Percentiles rank a stretch among this genome's conserved stretches.
phyloP scores from a whole-genome alignment of 2,797 vertebrate species.

The Spea hammondii region DNA sequence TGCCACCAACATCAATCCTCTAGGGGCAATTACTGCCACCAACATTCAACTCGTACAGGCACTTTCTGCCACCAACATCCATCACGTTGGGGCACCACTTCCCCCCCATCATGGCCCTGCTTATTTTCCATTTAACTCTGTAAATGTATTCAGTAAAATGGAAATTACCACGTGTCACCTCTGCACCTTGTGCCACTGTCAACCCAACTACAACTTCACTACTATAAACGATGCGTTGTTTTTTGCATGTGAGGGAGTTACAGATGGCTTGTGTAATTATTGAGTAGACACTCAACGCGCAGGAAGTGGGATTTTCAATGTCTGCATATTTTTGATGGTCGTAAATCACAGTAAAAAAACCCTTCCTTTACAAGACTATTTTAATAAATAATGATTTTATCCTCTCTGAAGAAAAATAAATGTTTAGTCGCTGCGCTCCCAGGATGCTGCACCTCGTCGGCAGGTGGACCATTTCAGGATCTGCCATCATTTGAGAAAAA shows the following conservation, averaged over 20 bases:
- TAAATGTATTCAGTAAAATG: constrained; percentile 4
- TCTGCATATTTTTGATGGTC: constrained; percentile 30
- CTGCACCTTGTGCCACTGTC: constrained; percentile 40
- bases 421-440: constrained; percentile 33
- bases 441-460: constrained; percentile 17
- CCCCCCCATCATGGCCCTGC: too few species aligned
- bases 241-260: constrained; percentile 25
- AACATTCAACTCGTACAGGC: too few species aligned
- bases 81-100: too few species aligned
- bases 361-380: too few species aligned
- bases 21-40: too few species aligned
- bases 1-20: too few species aligned
- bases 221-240: constrained; percentile 21
- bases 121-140: neutral
- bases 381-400: too few species aligned
- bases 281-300: constrained; percentile 14
- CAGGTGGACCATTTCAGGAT: constrained; percentile 2
- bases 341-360: constrained; percentile 37
- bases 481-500: neutral
- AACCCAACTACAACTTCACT: constrained; percentile 52
- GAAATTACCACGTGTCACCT: constrained; percentile 23
- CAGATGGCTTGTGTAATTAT: constrained; percentile 61
- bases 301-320: constrained; percentile 26
- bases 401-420: constrained; percentile 20
- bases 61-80: too few species aligned